Evolutionary conservation across 2,113 vertebrate species (phyloP), one percentile per base, ranked within the genome.

Genomic region (Nothoprocta pentlandii): DNA sequence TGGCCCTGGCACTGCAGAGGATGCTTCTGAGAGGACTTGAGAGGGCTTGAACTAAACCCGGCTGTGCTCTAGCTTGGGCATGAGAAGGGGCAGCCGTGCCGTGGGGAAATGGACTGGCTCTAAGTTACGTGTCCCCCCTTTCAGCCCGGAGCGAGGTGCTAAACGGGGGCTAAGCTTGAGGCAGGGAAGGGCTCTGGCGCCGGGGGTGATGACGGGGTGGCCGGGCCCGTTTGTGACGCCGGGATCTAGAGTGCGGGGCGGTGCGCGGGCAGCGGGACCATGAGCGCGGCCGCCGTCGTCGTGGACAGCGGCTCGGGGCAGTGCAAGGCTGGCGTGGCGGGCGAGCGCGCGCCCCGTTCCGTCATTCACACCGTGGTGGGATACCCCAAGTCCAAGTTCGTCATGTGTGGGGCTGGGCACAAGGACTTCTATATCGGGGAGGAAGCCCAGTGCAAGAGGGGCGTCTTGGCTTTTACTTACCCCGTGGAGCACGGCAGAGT

Each of bases 261-360:
- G 20, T 19, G 47, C 16, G 46, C 20, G 47, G 47, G 47, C 47
- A 21, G 47, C 47, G 20, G 47, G 47, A 7, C 47, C 20, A 49
- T 49, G 47, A 49, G 47, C 47, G 47, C 47, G 20, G 47, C 47
- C 0, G 80, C 93, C 0, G 92, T 95, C 66, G 94, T 97, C 76
- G 94, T 96, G 1, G 97, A 95, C 83, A 63, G 89, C 3, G 91
- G 94, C 8, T 97, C 97, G 0, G 97, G 97, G 3, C 56, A 95
- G 41, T 79, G 92, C 26, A 97, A 97, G 25, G 94, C 95, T 0
- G 98, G 97, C 5, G 56, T 97, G 20, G 95, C 96, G 0, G 94
- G 97, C 8, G 97, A 97, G 54, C 85, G 91, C 3, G 93, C 85
- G 1, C 97, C 95, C 4, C 73, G 79, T 2, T 91, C 61, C 0